phyloP scores from a whole-genome alignment of 1,140 invertebrate genomes.

The Idris sp. region DNA sequence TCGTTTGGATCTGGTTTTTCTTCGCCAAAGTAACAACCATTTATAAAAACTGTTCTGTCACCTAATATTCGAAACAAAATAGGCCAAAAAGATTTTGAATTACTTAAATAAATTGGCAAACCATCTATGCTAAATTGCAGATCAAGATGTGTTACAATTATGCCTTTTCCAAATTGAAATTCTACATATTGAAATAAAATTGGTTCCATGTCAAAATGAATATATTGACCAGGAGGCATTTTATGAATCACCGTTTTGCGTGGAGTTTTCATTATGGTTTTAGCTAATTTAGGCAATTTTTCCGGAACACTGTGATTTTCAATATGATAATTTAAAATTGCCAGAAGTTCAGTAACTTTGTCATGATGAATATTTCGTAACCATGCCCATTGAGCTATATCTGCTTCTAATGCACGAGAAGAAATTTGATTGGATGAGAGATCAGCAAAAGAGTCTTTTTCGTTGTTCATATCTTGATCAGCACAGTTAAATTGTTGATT shows the following conservation, averaged over 20 bases:
- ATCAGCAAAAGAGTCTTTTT: too few relatives aligned
- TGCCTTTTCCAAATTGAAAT: slow-evolving; percentile 4
- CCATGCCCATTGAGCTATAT: slow-evolving; percentile 7
- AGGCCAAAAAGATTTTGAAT: slow-evolving; percentile 21
- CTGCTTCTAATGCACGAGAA: not conserved
- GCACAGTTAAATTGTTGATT: not conserved
- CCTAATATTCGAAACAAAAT: slow-evolving; percentile 11
- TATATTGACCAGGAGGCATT: slow-evolving; percentile 1
- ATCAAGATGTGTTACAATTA: slow-evolving; percentile 5
- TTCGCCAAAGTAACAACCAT: slow-evolving; percentile 34
- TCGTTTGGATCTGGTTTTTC: slow-evolving; percentile 44
- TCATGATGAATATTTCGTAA: slow-evolving; percentile 1
- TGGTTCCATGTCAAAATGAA: not conserved
- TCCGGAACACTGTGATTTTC: slow-evolving; percentile 7
- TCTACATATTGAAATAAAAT: not conserved
- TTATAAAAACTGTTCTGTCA: slow-evolving; percentile 8
- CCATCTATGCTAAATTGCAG: slow-evolving; percentile 21
- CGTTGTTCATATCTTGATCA: not conserved
- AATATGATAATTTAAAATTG: slow-evolving; percentile 8
- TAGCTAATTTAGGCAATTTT: not conserved
- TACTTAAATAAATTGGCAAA: slow-evolving; percentile 19
- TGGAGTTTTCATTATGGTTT: slow-evolving; percentile 6
- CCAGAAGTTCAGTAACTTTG: not conserved
- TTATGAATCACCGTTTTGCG: slow-evolving; percentile 1
- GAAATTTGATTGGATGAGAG: not conserved